Conservation (phyloP, 2,797 vertebrate species). For the Rhinoraja longicauda region DNA sequence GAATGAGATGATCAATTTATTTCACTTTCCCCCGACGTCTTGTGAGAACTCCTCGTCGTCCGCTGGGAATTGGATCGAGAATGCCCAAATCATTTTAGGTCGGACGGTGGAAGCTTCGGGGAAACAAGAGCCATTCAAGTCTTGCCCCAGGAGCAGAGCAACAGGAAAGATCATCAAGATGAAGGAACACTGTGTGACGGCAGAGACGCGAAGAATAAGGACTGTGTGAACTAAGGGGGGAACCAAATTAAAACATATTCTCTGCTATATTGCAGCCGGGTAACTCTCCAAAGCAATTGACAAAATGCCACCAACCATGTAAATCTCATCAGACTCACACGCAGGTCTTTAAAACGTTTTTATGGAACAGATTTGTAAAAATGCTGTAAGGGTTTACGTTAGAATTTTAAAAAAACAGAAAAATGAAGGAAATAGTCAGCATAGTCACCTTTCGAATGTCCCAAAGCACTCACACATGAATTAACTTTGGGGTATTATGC, state of each 20-base stretch:
- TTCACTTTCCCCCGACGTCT: not conserved
- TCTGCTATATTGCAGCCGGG: not conserved
- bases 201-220: not conserved
- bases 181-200: not conserved
- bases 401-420: too few relatives aligned
- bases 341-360: not conserved
- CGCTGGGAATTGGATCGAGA: not conserved
- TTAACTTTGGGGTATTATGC: not conserved
- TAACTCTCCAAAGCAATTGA: not conserved
- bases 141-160: not conserved
- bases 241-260: not conserved
- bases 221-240: not conserved
- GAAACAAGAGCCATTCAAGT: not conserved
- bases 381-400: not conserved
- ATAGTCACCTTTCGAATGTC: not conserved
- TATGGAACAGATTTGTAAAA: not conserved
- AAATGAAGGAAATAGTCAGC: too few relatives aligned
- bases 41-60: not conserved
- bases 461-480: not conserved
- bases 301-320: not conserved
- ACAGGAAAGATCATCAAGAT: not conserved
- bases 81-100: not conserved
- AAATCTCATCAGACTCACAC: not conserved
- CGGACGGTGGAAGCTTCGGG: not conserved
- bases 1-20: not conserved